phyloP scores from a whole-genome alignment of 2,888 invertebrate genomes.

The Lysandra coridon region DNA sequence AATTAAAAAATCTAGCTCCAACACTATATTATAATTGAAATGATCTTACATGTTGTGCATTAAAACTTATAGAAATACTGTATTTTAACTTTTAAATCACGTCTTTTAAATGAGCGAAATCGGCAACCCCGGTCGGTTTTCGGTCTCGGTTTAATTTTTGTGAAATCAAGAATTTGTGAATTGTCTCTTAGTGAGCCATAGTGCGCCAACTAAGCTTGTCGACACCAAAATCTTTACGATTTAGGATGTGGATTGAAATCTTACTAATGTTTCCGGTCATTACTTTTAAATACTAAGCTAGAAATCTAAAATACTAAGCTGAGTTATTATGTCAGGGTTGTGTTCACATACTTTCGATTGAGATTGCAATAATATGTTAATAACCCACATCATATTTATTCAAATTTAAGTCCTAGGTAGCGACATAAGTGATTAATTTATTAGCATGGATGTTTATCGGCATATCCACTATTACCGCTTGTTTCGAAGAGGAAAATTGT shows the following conservation, averaged over 20 bases:
- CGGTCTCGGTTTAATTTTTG: too few relatives aligned
- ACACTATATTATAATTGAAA: too few relatives aligned
- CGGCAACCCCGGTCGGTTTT: too few relatives aligned
- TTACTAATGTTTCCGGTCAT: neutral
- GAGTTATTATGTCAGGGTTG: slow-evolving; percentile 24
- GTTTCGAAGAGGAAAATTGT: neutral
- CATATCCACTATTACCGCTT: neutral
- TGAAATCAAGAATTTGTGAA: too few relatives aligned
- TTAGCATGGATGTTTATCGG: neutral
- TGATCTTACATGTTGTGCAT: too few relatives aligned
- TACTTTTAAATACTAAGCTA: slow-evolving; percentile 6
- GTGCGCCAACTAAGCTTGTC: neutral
- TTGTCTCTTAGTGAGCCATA: neutral
- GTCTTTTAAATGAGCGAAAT: too few relatives aligned
- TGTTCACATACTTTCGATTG: slow-evolving; percentile 2
- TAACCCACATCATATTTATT: slow-evolving; percentile 16
- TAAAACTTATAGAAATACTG: too few relatives aligned
- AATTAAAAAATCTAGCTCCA: too few relatives aligned
- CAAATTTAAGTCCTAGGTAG: neutral
- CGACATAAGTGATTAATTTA: neutral
- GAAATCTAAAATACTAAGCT: neutral
- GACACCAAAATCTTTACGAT: neutral
- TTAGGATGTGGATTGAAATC: neutral
- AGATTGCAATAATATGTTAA: neutral
- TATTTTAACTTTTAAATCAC: too few relatives aligned